Evolutionary conservation across 2,797 vertebrate genomes (phyloP), one percentile per base, ranked within the genome.

Genomic region (Fratercula arctica): DNA sequence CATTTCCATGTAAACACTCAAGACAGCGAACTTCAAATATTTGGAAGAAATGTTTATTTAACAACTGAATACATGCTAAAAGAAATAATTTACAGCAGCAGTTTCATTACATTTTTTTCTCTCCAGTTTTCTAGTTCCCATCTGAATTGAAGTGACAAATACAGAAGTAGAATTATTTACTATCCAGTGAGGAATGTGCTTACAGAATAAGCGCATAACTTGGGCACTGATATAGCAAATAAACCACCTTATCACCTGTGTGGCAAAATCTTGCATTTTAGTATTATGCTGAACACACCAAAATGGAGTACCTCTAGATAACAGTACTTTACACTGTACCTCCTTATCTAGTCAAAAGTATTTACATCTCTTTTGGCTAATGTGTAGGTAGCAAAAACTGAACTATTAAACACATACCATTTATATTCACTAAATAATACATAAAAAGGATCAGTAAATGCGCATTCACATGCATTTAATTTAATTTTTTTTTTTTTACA

Each of bases 31-130:
- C 96, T 97, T 98, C 96, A 97, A 97, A 97, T 98, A 98, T 98
- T 98, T 98, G 98, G 97, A 98, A 98, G 98, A 98, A 98, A 98
- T 97, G 97, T 98, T 98, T 98, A 98, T 98, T 98, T 98, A 98
- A 98, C 98, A 98, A 98, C 97, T 97, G 97, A 98, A 98, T 98
- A 98, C 98, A 99, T 99, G 99, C 99, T 99, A 99, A 98, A 99
- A 98, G 98, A 98, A 99, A 98, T 98, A 98, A 99, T 99, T 98
- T 99, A 99, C 99, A 99, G 98, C 98, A 99, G 98, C 98, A 97
- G 97, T 98, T 98, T 98, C 98, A 98, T 98, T 98, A 98, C 98
- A 98, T 97, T 98, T 97, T 98, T 73, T 90, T 98, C 97, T 98
- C 98, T 97, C 98, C 98, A 98, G 97, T 98, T 98, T 98, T 98